Evolutionary conservation across 2,888 invertebrate genomes (phyloP).

Genomic region (Ophonus ardosiacus): DNA sequence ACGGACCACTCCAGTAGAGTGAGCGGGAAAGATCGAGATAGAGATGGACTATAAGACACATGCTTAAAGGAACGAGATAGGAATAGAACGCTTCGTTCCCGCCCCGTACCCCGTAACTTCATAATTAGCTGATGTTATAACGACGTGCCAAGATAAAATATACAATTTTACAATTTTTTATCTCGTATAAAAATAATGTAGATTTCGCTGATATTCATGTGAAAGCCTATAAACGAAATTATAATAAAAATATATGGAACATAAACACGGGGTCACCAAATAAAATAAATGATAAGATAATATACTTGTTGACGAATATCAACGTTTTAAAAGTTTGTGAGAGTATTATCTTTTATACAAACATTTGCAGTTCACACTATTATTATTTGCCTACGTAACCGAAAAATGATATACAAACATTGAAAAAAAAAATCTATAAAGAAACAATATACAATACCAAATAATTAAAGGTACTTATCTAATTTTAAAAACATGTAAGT

Average conservation of each 20-base stretch:
- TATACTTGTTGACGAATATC: conserved; percentile 41
- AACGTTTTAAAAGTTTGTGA: conserved; percentile 17
- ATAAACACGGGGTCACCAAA: conserved; percentile 52
- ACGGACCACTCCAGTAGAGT: conserved; percentile 32
- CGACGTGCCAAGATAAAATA: conserved; percentile 51
- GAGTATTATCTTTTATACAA: conserved; percentile 38
- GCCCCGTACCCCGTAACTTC: conserved; percentile 4
- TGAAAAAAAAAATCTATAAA: background rate
- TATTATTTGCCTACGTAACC: conserved; percentile 16
- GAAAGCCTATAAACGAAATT: background rate
- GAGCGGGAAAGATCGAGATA: conserved; percentile 51
- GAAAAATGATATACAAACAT: conserved; percentile 3
- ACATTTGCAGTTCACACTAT: background rate
- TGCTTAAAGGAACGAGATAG: conserved; percentile 37
- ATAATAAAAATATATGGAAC: background rate
- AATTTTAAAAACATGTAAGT: background rate
- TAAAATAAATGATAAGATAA: conserved; percentile 55
- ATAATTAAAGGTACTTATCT: too few relatives aligned
- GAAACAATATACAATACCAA: background rate
- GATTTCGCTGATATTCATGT: background rate
- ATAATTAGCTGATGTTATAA: conserved; percentile 51
- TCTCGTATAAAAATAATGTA: conserved; percentile 1
- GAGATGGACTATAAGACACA: conserved; percentile 44
- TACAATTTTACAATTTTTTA: conserved; percentile 13
- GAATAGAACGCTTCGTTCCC: conserved; percentile 30